A percentile compares a stretch with the other conserved stretches of the same genome.
These are phyloP conservation scores for Hycleus phaleratus DNA, from an alignment of 1,140 invertebrate genomes.

Conservation along the genomic window DNA sequence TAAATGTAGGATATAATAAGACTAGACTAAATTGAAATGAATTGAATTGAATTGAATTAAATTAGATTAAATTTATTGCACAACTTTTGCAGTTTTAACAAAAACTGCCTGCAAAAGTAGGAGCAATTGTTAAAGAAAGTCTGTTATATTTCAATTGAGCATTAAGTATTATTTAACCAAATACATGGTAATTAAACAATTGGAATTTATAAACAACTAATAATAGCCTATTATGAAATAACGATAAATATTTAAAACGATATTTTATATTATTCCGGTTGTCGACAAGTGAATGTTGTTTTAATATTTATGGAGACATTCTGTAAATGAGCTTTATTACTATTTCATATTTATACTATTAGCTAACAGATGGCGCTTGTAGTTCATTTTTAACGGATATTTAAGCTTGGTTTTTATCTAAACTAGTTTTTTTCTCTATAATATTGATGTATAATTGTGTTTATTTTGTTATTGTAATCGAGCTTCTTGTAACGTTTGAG, in stretches of 20 bases:
- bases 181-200: conserved; percentile 17
- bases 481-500: conserved; percentile 47
- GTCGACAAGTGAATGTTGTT: background rate
- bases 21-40: conserved; percentile 13
- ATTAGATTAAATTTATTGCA: conserved; percentile 20
- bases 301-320: background rate
- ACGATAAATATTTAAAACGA: too few species aligned
- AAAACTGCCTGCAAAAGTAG: conserved; percentile 24
- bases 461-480: conserved; percentile 44
- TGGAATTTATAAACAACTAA: conserved; percentile 14
- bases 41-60: background rate
- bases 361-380: conserved; percentile 1
- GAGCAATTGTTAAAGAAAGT: conserved; percentile 15
- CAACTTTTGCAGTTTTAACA: conserved; percentile 24
- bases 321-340: background rate
- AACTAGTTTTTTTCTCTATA: too few species aligned
- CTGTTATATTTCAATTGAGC: conserved; percentile 21
- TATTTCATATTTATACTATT: background rate
- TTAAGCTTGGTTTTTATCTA: too few species aligned
- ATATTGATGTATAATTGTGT: background rate
- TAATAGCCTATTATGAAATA: background rate
- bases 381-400: too few species aligned
- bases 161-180: conserved; percentile 18
- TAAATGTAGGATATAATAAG: conserved; percentile 11
- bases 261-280: too few species aligned